phyloP scores from a whole-genome alignment of 2,797 vertebrate genomes.

The Corythornis leucogaster region DNA sequence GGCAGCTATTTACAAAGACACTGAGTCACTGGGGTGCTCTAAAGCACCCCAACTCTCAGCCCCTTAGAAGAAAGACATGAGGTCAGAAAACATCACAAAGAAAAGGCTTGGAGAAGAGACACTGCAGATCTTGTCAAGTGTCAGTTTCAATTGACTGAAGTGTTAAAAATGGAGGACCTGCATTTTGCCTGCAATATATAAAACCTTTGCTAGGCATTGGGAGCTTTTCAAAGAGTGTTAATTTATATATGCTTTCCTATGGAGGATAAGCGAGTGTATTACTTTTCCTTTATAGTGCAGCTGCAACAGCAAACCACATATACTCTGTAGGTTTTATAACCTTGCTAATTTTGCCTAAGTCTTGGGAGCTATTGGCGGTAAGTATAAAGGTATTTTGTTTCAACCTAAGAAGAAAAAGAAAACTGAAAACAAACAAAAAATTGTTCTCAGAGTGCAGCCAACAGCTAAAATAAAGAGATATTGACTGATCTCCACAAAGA shows the following conservation, averaged over 20 bases:
- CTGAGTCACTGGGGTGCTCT: background rate
- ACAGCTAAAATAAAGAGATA: background rate
- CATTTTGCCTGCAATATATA: background rate
- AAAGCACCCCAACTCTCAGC: background rate
- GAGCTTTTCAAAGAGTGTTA: constrained; percentile 35
- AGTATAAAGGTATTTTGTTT: constrained; percentile 22
- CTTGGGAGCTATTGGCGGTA: constrained; percentile 24
- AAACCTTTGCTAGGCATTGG: background rate
- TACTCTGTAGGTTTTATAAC: constrained; percentile 27
- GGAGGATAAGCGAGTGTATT: constrained; percentile 26
- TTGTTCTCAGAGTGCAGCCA: background rate
- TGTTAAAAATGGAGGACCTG: background rate
- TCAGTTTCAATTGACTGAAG: background rate
- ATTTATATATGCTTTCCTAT: constrained; percentile 61
- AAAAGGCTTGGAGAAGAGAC: background rate
- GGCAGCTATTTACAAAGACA: background rate
- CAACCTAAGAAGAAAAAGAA: background rate
- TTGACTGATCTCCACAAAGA: fast-evolving
- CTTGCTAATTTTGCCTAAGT: constrained; percentile 53
- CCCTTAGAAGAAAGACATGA: background rate
- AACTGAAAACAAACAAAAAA: background rate
- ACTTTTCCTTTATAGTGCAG: constrained; percentile 59
- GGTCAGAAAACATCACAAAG: background rate
- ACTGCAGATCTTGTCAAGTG: background rate
- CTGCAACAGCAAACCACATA: constrained; percentile 63